Base-by-base conservation (phyloP, 1,140 invertebrate species). In the Drosophila arizonae region DNA sequence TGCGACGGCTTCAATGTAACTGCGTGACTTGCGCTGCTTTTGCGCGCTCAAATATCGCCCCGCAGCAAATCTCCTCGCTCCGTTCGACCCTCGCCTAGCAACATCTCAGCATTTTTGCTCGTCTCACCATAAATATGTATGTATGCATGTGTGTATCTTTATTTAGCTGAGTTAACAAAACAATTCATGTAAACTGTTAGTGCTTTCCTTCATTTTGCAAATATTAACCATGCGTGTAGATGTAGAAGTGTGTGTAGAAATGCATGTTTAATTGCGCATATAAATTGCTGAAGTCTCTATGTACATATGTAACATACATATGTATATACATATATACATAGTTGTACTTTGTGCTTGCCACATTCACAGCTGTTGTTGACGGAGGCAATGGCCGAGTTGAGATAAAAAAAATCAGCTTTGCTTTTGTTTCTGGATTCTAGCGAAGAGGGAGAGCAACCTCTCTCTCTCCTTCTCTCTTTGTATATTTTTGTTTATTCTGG, bases 11-110 rank as follows among this genome's bases (percentile, higher is more conserved):
- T 56, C 45, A 70, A 76, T 87, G 82, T 86, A 87, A 86, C 77
- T 86, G 81, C 71, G 60, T 69, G 70, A 54, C 73, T 71, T 62
- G 55, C 62, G 56, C 67, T 58, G 68, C 66, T 56, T 79, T 87
- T 76, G 28, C 65, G 58, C 82, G 73, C 79, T 82, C 79, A 87
- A 82, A 82, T 82, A 86, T 71, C 45, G 76, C 66, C 73, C 67
- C 64, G 72, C 72, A 67, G 21, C 64, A 36, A 57, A 36, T 55
- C 43, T 15, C 28, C 28, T 33, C 45, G 46, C 51, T 45, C 13
- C 60, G 15, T 17, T 50, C 11, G 24, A 11, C 50, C 30, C 51
- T 55, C 13, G 52, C 5, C 45, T 4, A 24, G 36, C 21, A 36
- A 56, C 43, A 50, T 56, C 21, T 43, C 45, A 33, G 28, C 33